Percentiles rank a stretch among this genome's conserved stretches.
Evolutionary conservation across 2,888 invertebrate genomes (phyloP).

Genomic region (Apamea monoglypha): DNA sequence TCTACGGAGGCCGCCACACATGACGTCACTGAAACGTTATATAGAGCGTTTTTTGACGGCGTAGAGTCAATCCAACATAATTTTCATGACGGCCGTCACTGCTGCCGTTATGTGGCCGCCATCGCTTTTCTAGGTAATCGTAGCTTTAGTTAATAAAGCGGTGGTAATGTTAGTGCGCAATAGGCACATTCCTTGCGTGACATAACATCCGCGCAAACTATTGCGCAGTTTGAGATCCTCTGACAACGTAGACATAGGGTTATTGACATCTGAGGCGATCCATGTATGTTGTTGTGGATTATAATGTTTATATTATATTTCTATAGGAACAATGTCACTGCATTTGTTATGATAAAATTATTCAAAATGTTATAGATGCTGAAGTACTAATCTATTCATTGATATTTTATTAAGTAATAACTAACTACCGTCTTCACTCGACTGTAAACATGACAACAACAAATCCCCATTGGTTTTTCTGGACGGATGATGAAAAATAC

Average conservation of each 20-base stretch:
- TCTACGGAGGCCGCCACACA: background rate
- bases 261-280: slow-evolving; percentile 46
- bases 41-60: background rate
- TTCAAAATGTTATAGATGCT: background rate
- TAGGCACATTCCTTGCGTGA: slow-evolving; percentile 31
- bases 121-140: background rate
- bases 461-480: background rate
- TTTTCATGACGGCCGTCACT: background rate
- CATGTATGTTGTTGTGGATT: slow-evolving; percentile 7
- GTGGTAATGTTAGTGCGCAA: slow-evolving; percentile 22
- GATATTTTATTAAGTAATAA: slow-evolving; percentile 5
- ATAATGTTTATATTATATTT: slow-evolving; percentile 3
- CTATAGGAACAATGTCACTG: background rate
- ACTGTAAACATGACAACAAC: background rate
- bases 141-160: background rate
- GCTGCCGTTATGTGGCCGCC: background rate
- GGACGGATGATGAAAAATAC: background rate
- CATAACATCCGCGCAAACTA: slow-evolving; percentile 40
- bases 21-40: background rate
- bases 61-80: background rate
- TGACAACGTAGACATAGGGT: slow-evolving; percentile 23
- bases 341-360: slow-evolving; percentile 7
- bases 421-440: background rate
- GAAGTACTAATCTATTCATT: slow-evolving; percentile 2
- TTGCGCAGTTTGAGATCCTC: slow-evolving; percentile 42